Evolutionary conservation across 2,113 vertebrate species (phyloP), one percentile per base, ranked within the genome.

Genomic region (Forbesichthys papilliferus): DNA sequence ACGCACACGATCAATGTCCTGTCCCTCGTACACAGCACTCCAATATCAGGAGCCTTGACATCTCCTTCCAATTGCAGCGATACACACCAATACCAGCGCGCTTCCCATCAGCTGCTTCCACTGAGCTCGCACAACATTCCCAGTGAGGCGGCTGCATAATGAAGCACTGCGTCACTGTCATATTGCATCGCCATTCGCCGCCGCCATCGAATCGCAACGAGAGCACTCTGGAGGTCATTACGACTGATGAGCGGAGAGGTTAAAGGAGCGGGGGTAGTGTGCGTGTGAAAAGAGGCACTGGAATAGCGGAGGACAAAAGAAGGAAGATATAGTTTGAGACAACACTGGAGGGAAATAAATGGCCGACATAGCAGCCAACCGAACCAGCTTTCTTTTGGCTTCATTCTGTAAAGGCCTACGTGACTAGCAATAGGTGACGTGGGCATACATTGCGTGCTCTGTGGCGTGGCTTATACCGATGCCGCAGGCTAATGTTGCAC

Each of bases 151-250:
- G 78, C 84, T 78, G 78, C 79, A 14, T 83, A 84, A 80, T 66
- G 80, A 84, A 79, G 77, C 70, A 72, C 69, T 74, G 83, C 66
- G 87, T 83, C 85, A 77, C 63, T 68, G 79, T 86, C 82, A 79
- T 79, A 70, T 81, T 66, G 71, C 68, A 68, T 82, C 61, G 69
- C 27, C 27, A 27, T 27, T 27, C 27, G 27, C 27, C 27, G 2
- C 75, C 60, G 64, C 69, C 74, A 76, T 65, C 79, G 53, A 73
- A 66, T 79, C 81, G 83, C 74, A 68, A 3, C 48, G 65, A 64
- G 61, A 78, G 70, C 52, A 5, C 58, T 79, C 79, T 80, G 82
- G 82, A 87, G 84, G 79, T 86, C 80, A 64, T 78, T 71, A 71
- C 33, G 83, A 79, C 56, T 65, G 75, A 88, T 71, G 81, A 77